Evolutionary conservation across 2,888 invertebrate genomes (phyloP).

Genomic region (Drosophila planitibia): DNA sequence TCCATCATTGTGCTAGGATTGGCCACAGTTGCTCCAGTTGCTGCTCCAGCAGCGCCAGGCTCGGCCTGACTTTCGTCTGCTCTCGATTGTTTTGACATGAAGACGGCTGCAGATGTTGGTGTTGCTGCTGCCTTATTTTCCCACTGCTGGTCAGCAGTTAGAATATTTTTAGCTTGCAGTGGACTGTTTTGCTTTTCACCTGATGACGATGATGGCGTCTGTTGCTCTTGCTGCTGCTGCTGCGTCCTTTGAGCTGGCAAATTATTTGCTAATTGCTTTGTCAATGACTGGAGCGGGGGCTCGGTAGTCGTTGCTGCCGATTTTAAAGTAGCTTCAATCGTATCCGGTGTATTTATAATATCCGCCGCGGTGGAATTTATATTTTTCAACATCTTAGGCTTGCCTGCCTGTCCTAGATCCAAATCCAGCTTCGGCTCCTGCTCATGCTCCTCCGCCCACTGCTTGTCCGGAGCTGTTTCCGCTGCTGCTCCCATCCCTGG

Average conservation of each 20-base stretch:
- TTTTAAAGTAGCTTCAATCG: slow-evolving; percentile 37
- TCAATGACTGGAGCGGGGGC: slow-evolving; percentile 39
- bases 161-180: slow-evolving; percentile 38
- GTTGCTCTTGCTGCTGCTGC: slow-evolving; percentile 17
- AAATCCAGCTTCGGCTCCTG: slow-evolving; percentile 22
- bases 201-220: slow-evolving; percentile 49
- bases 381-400: slow-evolving; percentile 71
- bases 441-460: slow-evolving; percentile 9
- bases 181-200: slow-evolving; percentile 66
- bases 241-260: slow-evolving; percentile 59
- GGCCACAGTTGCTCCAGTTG: slow-evolving; percentile 32
- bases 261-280: slow-evolving; percentile 75
- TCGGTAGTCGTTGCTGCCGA: slow-evolving; percentile 20
- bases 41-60: slow-evolving; percentile 5
- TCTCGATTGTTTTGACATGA: slow-evolving; percentile 72
- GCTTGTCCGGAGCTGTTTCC: slow-evolving; percentile 47
- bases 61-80: slow-evolving; percentile 31
- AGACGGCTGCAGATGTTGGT: slow-evolving; percentile 31
- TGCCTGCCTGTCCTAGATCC: slow-evolving; percentile 36
- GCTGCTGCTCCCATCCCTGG: slow-evolving; percentile 32
- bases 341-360: slow-evolving; percentile 75
- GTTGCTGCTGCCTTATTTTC: slow-evolving; percentile 40
- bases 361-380: slow-evolving; percentile 74
- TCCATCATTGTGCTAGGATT: slow-evolving; percentile 70
- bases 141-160: slow-evolving; percentile 63